phyloP scores from a whole-genome alignment of 2,888 invertebrate genomes.

The Drosophila histrio region DNA sequence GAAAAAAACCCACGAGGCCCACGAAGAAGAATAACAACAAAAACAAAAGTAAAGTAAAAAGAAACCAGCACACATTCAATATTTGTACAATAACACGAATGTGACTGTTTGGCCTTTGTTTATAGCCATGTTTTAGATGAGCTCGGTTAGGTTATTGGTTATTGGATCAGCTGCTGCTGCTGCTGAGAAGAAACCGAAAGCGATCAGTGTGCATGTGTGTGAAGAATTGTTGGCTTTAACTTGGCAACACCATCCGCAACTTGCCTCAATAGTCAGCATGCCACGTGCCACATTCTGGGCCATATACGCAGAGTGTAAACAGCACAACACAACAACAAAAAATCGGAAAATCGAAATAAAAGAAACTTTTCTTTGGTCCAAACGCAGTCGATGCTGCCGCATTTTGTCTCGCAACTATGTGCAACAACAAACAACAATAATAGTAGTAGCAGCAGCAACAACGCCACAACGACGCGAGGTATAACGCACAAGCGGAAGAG shows the following conservation, averaged over 20 bases:
- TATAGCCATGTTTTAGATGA: constrained; percentile 37
- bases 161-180: constrained; percentile 54
- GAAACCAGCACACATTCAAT: constrained; percentile 39
- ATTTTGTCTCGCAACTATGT: constrained; percentile 37
- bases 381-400: background rate
- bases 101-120: constrained; percentile 41
- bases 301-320: constrained; percentile 4
- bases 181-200: constrained; percentile 20
- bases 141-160: constrained; percentile 22
- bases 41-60: constrained; percentile 6
- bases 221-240: background rate
- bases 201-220: constrained; percentile 1
- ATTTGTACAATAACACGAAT: constrained; percentile 33
- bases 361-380: constrained; percentile 4
- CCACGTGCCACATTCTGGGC: background rate
- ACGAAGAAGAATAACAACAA: background rate
- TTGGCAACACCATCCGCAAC: background rate
- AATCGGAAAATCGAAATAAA: constrained; percentile 1
- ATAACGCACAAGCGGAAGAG: constrained; percentile 13
- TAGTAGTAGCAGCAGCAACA: constrained; percentile 25
- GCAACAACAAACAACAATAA: constrained; percentile 54
- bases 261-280: background rate
- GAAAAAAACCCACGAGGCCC: constrained; percentile 18
- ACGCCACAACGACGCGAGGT: constrained; percentile 27
- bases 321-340: background rate